phyloP scores from a whole-genome alignment of 1,140 invertebrate genomes.

The Bicyclus anynana region DNA sequence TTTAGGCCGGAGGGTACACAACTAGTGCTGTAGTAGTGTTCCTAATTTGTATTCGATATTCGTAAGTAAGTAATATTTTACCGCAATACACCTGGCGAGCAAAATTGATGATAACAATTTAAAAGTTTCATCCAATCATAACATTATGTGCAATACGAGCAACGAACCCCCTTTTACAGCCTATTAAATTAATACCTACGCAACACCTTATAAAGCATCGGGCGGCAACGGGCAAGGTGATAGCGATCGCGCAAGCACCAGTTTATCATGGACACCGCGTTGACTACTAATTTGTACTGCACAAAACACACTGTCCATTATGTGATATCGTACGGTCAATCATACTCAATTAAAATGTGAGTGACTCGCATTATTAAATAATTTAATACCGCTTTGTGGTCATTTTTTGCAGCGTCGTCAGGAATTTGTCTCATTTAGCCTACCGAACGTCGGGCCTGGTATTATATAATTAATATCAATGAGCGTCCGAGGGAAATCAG shows the following conservation, averaged over 20 bases:
- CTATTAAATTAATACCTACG: conserved; percentile 5
- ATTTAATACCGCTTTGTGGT: neutral
- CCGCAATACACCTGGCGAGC: neutral
- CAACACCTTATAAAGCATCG: conserved; percentile 5
- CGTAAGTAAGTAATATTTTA: no score
- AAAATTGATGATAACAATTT: neutral
- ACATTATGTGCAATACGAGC: neutral
- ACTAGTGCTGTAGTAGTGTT: no score
- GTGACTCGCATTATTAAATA: conserved; percentile 1
- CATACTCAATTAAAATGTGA: conserved; percentile 1
- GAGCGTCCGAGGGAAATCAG: neutral
- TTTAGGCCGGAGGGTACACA: no score
- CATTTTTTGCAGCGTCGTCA: neutral
- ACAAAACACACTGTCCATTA: neutral
- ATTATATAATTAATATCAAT: neutral
- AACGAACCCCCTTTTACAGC: no score
- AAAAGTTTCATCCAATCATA: neutral
- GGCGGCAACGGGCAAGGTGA: conserved; percentile 1
- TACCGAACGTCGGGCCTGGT: neutral
- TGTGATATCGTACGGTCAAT: neutral
- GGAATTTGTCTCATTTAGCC: neutral
- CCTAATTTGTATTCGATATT: no score
- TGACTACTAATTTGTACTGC: neutral
- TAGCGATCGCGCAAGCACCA: conserved; percentile 1
- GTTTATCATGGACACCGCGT: conserved; percentile 3